phyloP scores from a whole-genome alignment of 2,113 vertebrate genomes.

The Abramis brama region DNA sequence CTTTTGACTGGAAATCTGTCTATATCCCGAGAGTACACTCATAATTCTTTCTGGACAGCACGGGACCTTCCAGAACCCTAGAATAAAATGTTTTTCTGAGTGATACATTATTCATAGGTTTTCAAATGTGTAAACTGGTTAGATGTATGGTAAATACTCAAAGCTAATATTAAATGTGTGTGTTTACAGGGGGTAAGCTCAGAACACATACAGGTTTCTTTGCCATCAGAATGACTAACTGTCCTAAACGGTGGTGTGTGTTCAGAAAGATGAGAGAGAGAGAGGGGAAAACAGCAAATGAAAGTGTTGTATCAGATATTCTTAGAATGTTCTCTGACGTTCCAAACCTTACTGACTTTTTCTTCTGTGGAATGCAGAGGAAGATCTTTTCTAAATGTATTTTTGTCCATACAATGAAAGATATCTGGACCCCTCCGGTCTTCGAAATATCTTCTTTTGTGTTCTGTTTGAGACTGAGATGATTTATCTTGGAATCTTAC shows the following conservation, averaged over 20 bases:
- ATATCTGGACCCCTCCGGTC: too few relatives aligned
- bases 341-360: not conserved
- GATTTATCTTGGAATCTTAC: too few relatives aligned
- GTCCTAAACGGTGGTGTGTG: slow-evolving; percentile 14
- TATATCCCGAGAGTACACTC: not conserved
- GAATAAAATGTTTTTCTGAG: slow-evolving; percentile 40
- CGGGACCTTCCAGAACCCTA: not conserved
- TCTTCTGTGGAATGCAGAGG: not conserved
- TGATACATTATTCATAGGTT: slow-evolving; percentile 47
- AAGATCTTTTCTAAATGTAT: not conserved
- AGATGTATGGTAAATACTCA: slow-evolving; percentile 56
- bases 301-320: not conserved
- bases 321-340: not conserved
- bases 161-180: slow-evolving; percentile 64
- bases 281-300: not conserved
- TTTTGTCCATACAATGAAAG: too few relatives aligned
- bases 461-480: too few relatives aligned
- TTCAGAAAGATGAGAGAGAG: not conserved
- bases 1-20: not conserved
- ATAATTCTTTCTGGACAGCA: not conserved
- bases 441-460: too few relatives aligned
- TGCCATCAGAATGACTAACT: slow-evolving; percentile 7
- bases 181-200: slow-evolving; percentile 1
- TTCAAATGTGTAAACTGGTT: slow-evolving; percentile 53
- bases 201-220: slow-evolving; percentile 23